Conservation (phyloP, 2,113 vertebrate species). For the Hymenochirus boettgeri region DNA sequence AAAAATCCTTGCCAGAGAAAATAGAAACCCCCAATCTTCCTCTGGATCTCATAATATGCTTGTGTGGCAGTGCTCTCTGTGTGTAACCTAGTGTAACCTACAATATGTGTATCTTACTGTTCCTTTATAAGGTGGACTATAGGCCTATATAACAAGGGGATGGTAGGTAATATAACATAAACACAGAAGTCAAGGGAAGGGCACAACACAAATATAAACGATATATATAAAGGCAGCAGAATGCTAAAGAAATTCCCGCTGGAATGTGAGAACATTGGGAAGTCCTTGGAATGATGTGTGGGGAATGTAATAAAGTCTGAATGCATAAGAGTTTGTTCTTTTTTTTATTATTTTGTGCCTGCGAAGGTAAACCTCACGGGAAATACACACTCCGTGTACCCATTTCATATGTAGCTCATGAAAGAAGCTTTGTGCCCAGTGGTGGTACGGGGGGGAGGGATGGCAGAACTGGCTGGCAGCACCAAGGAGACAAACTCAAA, state of each 20-base stretch:
- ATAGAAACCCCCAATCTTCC: too few species aligned
- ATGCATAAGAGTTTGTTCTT: slow-evolving; percentile 27
- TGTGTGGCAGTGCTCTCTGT: too few species aligned
- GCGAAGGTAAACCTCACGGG: slow-evolving; percentile 19
- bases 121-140: too few species aligned
- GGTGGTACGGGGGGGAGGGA: not conserved
- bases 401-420: slow-evolving; percentile 23
- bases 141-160: too few species aligned
- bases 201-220: not conserved
- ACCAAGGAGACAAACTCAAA: slow-evolving; percentile 28
- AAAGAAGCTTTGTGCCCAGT: slow-evolving; percentile 17
- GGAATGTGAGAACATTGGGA: slow-evolving; percentile 25
- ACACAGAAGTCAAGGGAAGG: not conserved
- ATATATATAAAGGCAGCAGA: not conserved
- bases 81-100: too few species aligned
- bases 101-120: too few species aligned
- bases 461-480: slow-evolving; percentile 12
- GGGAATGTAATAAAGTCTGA: slow-evolving; percentile 31
- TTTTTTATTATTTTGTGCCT: slow-evolving; percentile 29
- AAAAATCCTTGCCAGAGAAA: too few species aligned
- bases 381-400: slow-evolving; percentile 10
- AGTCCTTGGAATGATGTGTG: slow-evolving; percentile 28
- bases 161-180: too few species aligned
- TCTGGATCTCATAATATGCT: too few species aligned
- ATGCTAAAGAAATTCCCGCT: slow-evolving; percentile 11